A percentile compares a stretch with the other conserved stretches of the same genome.
Evolutionary conservation across 2,797 vertebrate species (phyloP).

Genomic region (Uromys caudimaculatus): DNA sequence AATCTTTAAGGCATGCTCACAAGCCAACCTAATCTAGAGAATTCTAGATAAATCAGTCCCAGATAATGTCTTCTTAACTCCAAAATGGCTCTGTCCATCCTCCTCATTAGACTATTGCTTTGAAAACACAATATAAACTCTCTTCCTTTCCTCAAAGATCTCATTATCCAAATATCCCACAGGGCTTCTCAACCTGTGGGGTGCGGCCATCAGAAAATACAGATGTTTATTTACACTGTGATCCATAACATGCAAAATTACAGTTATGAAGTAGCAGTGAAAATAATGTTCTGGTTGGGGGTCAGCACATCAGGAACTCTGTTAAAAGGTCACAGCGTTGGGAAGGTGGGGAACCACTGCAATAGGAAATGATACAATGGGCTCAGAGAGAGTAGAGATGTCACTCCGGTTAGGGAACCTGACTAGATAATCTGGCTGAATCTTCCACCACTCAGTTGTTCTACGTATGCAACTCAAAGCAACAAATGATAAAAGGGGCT

Average conservation of each 20-base stretch:
- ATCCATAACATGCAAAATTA: background rate
- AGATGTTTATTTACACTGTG: background rate
- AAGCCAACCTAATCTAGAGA: background rate
- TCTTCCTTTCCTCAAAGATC: background rate
- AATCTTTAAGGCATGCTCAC: background rate
- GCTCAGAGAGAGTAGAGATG: background rate
- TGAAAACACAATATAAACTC: background rate
- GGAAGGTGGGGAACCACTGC: background rate
- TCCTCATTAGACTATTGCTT: constrained; percentile 2
- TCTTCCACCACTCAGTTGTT: background rate
- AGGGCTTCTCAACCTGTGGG: background rate
- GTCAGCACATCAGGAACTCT: background rate
- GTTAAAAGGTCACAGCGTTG: background rate
- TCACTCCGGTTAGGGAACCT: background rate
- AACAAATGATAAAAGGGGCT: constrained; percentile 52
- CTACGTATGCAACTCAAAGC: background rate
- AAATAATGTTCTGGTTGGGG: background rate
- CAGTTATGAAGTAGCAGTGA: background rate
- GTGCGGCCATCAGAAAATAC: background rate
- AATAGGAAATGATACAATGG: background rate
- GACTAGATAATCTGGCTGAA: background rate
- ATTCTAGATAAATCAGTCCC: background rate
- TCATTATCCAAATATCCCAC: background rate
- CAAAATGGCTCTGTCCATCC: background rate
- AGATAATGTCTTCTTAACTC: background rate